Percentiles rank a stretch among this genome's conserved stretches.
Conservation (phyloP, 1,140 invertebrate genomes). For the Colletes latitarsis region DNA sequence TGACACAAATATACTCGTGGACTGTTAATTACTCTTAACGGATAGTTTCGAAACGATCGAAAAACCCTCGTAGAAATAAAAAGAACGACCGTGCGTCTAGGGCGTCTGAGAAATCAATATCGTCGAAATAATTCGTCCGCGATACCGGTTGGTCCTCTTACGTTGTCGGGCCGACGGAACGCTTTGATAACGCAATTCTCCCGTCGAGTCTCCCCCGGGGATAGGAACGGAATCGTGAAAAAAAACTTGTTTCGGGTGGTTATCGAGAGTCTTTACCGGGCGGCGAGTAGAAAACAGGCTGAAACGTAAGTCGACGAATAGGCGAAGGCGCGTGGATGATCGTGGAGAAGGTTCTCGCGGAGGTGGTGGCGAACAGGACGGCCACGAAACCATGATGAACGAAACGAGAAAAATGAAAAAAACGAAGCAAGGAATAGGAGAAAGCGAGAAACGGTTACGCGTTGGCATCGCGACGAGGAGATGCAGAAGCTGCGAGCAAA, state of each 20-base stretch:
- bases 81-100: background rate
- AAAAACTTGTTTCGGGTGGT: background rate
- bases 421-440: background rate
- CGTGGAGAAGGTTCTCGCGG: conserved; percentile 36
- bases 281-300: conserved; percentile 8
- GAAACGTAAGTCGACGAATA: conserved; percentile 6
- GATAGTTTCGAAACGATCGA: too few species aligned
- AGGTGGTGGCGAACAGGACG: background rate
- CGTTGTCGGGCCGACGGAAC: background rate
- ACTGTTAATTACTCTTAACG: too few species aligned
- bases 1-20: too few species aligned
- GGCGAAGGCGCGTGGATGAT: conserved; percentile 39
- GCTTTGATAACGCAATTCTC: background rate
- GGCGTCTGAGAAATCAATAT: conserved; percentile 6
- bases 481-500: conserved; percentile 19
- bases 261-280: background rate
- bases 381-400: too few species aligned
- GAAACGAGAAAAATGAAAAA: too few species aligned
- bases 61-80: too few species aligned
- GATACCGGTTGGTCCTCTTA: background rate
- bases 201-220: background rate
- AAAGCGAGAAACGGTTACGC: background rate
- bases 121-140: background rate
- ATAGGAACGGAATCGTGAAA: too few species aligned
- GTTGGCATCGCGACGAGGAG: background rate